phyloP scores from a whole-genome alignment of 2,113 vertebrate genomes.

The Taxidea taxus region DNA sequence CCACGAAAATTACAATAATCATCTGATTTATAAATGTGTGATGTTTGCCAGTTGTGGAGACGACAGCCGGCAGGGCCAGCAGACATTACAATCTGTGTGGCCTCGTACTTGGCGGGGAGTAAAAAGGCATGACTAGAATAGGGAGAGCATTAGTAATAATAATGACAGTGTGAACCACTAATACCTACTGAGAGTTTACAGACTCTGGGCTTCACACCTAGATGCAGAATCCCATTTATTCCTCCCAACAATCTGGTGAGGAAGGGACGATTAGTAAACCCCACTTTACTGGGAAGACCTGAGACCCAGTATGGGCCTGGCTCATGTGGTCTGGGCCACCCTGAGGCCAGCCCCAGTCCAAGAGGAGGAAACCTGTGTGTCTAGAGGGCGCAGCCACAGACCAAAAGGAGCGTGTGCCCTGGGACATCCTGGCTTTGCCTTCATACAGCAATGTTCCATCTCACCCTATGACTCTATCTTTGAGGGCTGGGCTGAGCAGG shows the following conservation, averaged over 20 bases:
- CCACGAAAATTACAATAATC: neutral
- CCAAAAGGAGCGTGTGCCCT: neutral
- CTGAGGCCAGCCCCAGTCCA: neutral
- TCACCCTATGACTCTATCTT: neutral
- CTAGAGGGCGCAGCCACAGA: neutral
- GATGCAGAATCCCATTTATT: neutral
- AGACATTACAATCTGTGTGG: neutral
- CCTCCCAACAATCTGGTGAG: neutral
- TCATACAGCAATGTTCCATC: neutral
- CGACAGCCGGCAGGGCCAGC: neutral
- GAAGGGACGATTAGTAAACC: neutral
- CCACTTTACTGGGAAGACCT: neutral
- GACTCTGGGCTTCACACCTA: neutral
- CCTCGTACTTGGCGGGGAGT: neutral
- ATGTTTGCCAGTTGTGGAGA: neutral
- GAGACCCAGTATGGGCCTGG: neutral
- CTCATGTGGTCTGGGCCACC: neutral
- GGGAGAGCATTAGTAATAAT: neutral
- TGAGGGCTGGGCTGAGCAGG: neutral
- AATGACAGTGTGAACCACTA: neutral
- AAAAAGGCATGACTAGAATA: neutral
- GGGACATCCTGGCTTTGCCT: neutral
- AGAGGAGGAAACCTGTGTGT: neutral
- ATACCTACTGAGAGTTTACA: neutral
- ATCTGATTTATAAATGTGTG: neutral